These are phyloP conservation scores for Vidua chalybeata DNA, from an alignment of 2,113 vertebrate genomes.

Conservation along the genomic window DNA sequence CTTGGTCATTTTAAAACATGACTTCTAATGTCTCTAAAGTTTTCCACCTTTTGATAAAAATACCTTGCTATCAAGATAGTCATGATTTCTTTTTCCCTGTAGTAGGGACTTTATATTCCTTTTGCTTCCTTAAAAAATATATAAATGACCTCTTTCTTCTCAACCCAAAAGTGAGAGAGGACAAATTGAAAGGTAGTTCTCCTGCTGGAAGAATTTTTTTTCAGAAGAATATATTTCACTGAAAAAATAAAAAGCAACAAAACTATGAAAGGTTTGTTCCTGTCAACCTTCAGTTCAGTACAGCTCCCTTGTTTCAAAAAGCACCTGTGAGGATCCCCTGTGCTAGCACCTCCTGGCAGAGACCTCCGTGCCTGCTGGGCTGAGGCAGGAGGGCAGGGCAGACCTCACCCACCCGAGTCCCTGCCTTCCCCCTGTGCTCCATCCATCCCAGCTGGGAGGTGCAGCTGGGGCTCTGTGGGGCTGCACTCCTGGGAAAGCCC, in stretches of 20 bases:
- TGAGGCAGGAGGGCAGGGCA: not conserved
- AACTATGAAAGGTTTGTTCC: not conserved
- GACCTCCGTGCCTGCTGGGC: not conserved
- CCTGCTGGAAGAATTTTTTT: not conserved
- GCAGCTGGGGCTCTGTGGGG: too few relatives aligned
- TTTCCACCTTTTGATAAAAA: not conserved
- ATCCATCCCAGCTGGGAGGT: too few relatives aligned
- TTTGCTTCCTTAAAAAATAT: not conserved
- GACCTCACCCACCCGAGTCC: not conserved
- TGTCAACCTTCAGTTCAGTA: not conserved
- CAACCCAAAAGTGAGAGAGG: not conserved
- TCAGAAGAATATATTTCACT: not conserved
- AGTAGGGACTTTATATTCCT: not conserved
- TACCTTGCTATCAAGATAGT: not conserved
- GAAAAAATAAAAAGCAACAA: not conserved
- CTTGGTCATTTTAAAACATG: constrained; percentile 17
- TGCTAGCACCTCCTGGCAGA: not conserved
- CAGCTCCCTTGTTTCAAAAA: not conserved
- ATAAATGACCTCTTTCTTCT: not conserved
- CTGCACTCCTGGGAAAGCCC: not conserved
- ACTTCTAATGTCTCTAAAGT: not conserved
- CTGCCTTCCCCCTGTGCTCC: not conserved
- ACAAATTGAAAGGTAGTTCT: constrained; percentile 21
- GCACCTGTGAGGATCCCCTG: not conserved
- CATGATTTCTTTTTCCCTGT: not conserved